Evolutionary conservation across 2,113 vertebrate genomes (phyloP).

Genomic region (Tympanuchus pallidicinctus): DNA sequence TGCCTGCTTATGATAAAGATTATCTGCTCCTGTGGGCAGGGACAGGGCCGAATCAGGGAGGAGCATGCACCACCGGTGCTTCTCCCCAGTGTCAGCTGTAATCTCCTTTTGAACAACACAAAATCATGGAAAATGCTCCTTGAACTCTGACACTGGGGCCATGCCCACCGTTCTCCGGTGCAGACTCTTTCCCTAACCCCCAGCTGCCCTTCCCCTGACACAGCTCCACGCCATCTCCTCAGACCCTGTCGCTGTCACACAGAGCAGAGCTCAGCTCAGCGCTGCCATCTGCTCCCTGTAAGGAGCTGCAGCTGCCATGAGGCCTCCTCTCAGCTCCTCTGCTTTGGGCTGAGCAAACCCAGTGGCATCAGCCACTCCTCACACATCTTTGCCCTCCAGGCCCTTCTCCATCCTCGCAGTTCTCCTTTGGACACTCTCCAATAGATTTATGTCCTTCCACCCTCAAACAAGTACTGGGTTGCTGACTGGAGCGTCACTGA

Average conservation of each 20-base stretch:
- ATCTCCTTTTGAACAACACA: not conserved
- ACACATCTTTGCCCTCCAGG: too few relatives aligned
- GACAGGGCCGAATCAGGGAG: not conserved
- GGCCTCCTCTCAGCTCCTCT: not conserved
- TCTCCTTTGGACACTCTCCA: too few relatives aligned
- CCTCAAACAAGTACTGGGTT: too few relatives aligned
- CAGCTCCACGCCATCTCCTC: not conserved
- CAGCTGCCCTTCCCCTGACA: not conserved
- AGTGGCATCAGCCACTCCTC: too few relatives aligned
- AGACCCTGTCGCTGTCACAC: not conserved
- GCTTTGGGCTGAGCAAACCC: not conserved
- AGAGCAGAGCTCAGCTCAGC: not conserved
- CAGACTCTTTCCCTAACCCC: not conserved
- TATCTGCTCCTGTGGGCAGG: not conserved
- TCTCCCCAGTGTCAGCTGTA: not conserved
- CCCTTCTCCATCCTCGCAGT: too few relatives aligned
- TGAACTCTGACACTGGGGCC: not conserved
- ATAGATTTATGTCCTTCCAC: too few relatives aligned
- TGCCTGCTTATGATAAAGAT: not conserved
- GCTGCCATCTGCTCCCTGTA: not conserved
- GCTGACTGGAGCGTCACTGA: not conserved
- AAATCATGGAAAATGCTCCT: not conserved
- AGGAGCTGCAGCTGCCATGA: not conserved
- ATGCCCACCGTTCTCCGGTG: not conserved
- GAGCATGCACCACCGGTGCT: rapidly evolving